Evolutionary conservation across 2,113 vertebrate species (phyloP).

Genomic region (Bubalus kerabau): DNA sequence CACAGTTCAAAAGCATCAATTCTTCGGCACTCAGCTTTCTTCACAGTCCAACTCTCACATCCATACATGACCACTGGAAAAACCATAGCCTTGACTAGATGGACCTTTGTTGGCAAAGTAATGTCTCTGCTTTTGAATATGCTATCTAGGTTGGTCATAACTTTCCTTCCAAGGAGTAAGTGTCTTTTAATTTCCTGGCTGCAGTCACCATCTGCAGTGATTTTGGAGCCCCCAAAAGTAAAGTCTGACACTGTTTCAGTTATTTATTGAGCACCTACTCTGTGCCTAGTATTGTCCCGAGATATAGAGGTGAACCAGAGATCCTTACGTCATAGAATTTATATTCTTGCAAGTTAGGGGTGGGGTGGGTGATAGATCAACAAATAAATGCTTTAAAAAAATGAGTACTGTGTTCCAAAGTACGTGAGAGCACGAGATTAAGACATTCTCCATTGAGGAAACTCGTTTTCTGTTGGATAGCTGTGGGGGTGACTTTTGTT

Average conservation of each 20-base stretch:
- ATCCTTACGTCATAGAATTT: neutral
- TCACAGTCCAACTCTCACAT: no score
- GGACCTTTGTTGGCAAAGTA: no score
- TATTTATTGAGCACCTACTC: neutral
- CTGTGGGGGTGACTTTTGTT: neutral
- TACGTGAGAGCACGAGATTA: neutral
- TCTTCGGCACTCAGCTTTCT: fast-evolving
- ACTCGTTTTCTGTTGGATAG: neutral
- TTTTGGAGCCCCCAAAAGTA: no score
- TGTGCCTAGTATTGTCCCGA: neutral
- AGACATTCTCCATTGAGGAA: neutral
- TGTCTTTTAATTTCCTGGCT: no score
- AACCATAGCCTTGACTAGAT: no score
- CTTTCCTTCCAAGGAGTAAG: no score
- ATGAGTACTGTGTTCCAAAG: neutral
- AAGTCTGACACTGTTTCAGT: no score
- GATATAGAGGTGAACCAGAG: neutral
- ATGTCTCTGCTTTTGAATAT: no score
- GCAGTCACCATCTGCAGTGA: no score
- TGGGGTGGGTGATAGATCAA: neutral
- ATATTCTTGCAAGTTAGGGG: neutral
- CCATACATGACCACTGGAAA: no score
- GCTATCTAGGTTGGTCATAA: no score
- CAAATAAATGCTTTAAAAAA: neutral
- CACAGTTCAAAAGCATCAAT: no score